Conservation (phyloP, 1,140 invertebrate genomes). For the Drosophila nigromelanica region DNA sequence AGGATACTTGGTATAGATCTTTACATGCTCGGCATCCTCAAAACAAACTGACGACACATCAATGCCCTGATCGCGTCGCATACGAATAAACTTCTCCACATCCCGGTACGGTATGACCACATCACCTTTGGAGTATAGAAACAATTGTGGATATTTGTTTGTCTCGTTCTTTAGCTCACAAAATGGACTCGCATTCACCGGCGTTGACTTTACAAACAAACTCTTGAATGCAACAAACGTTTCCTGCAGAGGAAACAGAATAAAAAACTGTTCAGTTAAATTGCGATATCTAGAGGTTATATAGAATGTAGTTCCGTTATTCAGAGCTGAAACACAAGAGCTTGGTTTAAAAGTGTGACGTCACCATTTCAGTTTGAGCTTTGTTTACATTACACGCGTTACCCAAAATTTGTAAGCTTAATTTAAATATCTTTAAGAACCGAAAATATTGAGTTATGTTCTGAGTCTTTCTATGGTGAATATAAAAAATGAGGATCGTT, state of each 20-base stretch:
- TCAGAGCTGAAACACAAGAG: no score
- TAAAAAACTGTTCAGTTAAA: constrained; percentile 9
- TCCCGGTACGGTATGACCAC: constrained; percentile 86
- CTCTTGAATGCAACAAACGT: constrained; percentile 80
- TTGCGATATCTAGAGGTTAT: no score
- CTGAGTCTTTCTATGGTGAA: no score
- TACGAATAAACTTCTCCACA: constrained; percentile 86
- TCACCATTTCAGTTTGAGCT: no score
- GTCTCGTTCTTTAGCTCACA: constrained; percentile 84
- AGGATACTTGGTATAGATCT: constrained; percentile 87
- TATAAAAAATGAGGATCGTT: no score
- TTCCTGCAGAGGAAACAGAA: constrained; percentile 45
- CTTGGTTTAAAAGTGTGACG: no score
- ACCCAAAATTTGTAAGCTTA: no score
- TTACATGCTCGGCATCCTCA: constrained; percentile 89
- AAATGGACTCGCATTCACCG: constrained; percentile 84
- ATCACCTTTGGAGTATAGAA: constrained; percentile 90
- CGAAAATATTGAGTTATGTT: no score
- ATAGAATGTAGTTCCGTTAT: no score
- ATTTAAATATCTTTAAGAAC: no score
- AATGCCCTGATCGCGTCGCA: constrained; percentile 86
- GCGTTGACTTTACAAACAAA: constrained; percentile 68
- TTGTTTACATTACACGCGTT: no score
- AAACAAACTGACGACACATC: constrained; percentile 87
- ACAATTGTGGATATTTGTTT: constrained; percentile 88